Percentiles rank a stretch among this genome's conserved stretches.
Evolutionary conservation across 2,888 invertebrate genomes (phyloP).

Genomic region (Conistra vaccinii): DNA sequence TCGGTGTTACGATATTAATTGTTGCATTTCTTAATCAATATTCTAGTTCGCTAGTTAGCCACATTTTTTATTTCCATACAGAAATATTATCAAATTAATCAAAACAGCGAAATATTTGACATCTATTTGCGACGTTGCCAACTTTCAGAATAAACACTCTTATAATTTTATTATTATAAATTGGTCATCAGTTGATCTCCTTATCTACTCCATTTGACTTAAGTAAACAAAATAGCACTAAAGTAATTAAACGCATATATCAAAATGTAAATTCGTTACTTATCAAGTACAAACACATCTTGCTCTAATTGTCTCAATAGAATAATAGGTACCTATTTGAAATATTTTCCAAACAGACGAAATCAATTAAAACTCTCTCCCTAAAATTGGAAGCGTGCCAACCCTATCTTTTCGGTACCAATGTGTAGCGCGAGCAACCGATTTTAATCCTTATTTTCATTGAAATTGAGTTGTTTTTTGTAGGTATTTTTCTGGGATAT

Average conservation of each 20-base stretch:
- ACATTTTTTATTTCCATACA: no score
- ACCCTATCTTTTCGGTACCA: slow-evolving; percentile 49
- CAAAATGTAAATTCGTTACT: slow-evolving; percentile 35
- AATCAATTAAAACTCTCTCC: slow-evolving; percentile 72
- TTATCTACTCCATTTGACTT: not conserved
- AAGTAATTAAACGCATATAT: slow-evolving; percentile 24
- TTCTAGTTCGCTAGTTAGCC: no score
- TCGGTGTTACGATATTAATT: no score
- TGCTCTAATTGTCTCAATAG: slow-evolving; percentile 30
- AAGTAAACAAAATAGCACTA: slow-evolving; percentile 5
- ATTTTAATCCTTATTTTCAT: slow-evolving; percentile 33
- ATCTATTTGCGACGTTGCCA: no score
- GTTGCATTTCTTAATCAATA: no score
- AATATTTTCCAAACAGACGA: slow-evolving; percentile 64
- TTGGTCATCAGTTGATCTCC: no score
- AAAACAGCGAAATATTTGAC: no score
- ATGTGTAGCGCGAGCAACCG: slow-evolving; percentile 2
- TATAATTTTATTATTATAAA: no score
- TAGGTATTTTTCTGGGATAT: slow-evolving; percentile 26
- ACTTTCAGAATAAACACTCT: no score
- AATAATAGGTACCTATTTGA: slow-evolving; percentile 45
- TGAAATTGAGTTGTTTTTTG: slow-evolving; percentile 24
- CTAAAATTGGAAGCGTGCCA: slow-evolving; percentile 64
- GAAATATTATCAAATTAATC: no score
- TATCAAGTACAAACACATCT: slow-evolving; percentile 28